Base-by-base conservation (phyloP, 2,888 invertebrate species). In the Torymus auratus region DNA sequence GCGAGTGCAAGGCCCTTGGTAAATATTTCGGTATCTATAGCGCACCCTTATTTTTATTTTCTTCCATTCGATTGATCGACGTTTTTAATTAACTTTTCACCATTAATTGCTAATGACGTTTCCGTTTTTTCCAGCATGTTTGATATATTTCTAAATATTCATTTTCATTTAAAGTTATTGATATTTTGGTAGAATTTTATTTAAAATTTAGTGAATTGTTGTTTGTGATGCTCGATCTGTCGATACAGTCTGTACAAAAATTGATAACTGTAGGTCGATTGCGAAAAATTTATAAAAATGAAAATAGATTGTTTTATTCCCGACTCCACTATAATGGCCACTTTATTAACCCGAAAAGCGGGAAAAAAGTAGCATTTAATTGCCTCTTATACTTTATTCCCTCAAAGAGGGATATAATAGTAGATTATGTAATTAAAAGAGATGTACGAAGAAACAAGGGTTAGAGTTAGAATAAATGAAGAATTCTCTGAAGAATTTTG, bases 1-100 rank as follows among this genome's bases (percentile, higher is more conserved):
- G 81, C 79, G 85, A 87, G 62, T 89, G 89, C 89, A 89, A 89
- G 85, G 85, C 85, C 84, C 83, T 89, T 68, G 88, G 89, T 87
- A 88, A 88, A 88, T 87, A 87, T 83, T 86, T 86, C 79, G 89
- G 88, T 89, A 88, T 85, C 55, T 74, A 74, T 41, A 65, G 41
- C 15, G 11, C 20, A 52, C 11, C 41, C 28, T 53, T 60, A 2
- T 11, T 75, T 60, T 67, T 70, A 52, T 20, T 64, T 68, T 17
- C 41, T 41, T 41, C 41, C n/a, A 23, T 28, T 69, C 61, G 74
- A 73, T 64, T 23, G 17, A 81, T 58, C 52, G 50, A 76, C 17
- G 55, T 75, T 67, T 20, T 55, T 50, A 61, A 55, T 50, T 78
- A 58, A 4, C 20, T 71, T 53, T 14, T 53, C 14, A 41, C 41